Evolutionary conservation across 2,888 invertebrate genomes (phyloP), one percentile per base, ranked within the genome.

Genomic region (Horisme vitalbata): DNA sequence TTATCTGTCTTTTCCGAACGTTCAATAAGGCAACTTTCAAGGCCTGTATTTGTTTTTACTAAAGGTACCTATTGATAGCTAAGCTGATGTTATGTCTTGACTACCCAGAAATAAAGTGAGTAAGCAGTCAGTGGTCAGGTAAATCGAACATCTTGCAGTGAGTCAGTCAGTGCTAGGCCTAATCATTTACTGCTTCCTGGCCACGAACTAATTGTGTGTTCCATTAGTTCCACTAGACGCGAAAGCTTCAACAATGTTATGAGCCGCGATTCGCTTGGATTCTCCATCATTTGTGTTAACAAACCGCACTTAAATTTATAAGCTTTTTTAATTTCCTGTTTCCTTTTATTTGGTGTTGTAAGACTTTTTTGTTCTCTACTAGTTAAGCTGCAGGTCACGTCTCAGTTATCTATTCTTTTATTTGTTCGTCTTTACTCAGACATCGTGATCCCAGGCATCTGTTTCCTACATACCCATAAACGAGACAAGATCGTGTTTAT

Each of bases 161-260:
- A 85, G 61, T 83, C 83, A 82, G 68, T 63, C 63, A 57, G 37
- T 65, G 65, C 13, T 8, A 8, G 71, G 71, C 69, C 69, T 72
- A 79, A 81, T 83, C 67, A 79, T 84, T 78, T 75, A 71, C 75
- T 69, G 72, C 74, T 87, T 86, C 84, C 85, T 79, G 81, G 61
- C 67, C 60, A 66, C 71, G 61, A 68, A 74, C 71, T 81, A 81
- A 85, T 85, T 83, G 74, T 79, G 60, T 63, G 67, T 65, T 64
- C 68, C 58, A 85, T 87, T 86, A 83, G 85, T 87, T 85, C 83
- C 83, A 77, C 76, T 63, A 82, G 70, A 58, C 61, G 61, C 68
- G 71, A 79, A 75, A 79, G 73, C 72, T 71, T 59, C 36, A 48
- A 60, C 60, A 61, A 65, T 71, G 68, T 59, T 68, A 68, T 62